These are phyloP conservation scores for Melopsittacus undulatus DNA, from an alignment of 2,797 vertebrate genomes.

Conservation along the genomic window DNA sequence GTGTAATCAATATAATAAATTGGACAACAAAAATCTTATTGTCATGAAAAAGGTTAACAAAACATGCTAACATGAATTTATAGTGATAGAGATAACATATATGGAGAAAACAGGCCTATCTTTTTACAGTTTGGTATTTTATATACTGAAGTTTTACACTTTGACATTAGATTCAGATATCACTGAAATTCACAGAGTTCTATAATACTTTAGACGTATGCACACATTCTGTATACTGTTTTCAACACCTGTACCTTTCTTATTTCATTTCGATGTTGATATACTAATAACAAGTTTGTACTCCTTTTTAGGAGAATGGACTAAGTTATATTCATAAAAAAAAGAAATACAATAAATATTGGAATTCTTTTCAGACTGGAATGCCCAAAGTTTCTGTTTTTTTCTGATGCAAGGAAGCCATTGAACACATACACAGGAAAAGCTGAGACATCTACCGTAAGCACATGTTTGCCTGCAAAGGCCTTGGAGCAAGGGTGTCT, in stretches of 20 bases:
- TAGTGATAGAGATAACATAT: neutral
- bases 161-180: neutral
- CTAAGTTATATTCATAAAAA: neutral
- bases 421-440: neutral
- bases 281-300: neutral
- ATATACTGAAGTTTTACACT: neutral
- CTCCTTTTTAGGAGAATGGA: neutral
- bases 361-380: neutral
- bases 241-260: neutral
- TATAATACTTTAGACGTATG: neutral
- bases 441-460: accelerated
- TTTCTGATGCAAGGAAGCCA: neutral
- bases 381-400: neutral
- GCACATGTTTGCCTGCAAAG: neutral
- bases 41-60: conserved; percentile 16
- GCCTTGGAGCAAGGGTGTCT: accelerated
- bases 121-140: neutral
- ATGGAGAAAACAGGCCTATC: neutral
- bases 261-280: neutral
- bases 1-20: conserved; percentile 45
- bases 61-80: conserved; percentile 6
- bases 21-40: conserved; percentile 10
- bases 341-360: neutral
- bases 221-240: neutral
- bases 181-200: neutral